Evolutionary conservation across 2,888 invertebrate genomes (phyloP), one percentile per base, ranked within the genome.

Genomic region (Hydraecia micacea): DNA sequence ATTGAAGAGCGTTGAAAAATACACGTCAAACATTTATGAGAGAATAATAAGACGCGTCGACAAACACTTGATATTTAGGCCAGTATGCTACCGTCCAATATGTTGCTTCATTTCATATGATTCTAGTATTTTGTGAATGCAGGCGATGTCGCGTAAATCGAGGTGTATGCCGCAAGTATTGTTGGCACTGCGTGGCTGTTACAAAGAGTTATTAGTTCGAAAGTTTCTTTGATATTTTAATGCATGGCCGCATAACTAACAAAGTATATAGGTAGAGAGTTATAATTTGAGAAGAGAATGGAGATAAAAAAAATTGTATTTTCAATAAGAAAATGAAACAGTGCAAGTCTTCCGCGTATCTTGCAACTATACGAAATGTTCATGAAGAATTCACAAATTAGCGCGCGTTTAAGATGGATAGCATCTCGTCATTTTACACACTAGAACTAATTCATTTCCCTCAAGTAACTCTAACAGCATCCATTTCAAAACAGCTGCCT

Each of bases 1-100:
- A 96, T 96, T 96, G 95, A 96, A 93, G 93, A 92, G 94, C 92
- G 95, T 96, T 95, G 95, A 96, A 95, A 96, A 95, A 95, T 95
- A 95, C 93, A 94, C 93, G 95, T 96, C 95, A 95, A 95, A 94
- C 93, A 91, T 88, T 90, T 91, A 93, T 92, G 92, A 94, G 92
- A 93, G 93, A 94, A 94, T 95, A 93, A 95, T 95, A 94, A 93
- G 92, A 94, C 84, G 91, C 91, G 94, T 92, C 92, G 95, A 95
- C 94, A 94, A 92, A 92, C 93, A 93, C 93, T 93, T 84, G 92
- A 93, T 93, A 94, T 91, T 88, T 94, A 91, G 94, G 94, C 90
- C 92, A 93, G 84, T 85, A 81, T 85, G 89, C 70, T 84, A 77
- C 67, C 32, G 73, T 79, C 81, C 80, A 84, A 77, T 81, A 84